Evolutionary conservation across 1,140 invertebrate genomes (phyloP).

Genomic region (Scaptomyza pallida): DNA sequence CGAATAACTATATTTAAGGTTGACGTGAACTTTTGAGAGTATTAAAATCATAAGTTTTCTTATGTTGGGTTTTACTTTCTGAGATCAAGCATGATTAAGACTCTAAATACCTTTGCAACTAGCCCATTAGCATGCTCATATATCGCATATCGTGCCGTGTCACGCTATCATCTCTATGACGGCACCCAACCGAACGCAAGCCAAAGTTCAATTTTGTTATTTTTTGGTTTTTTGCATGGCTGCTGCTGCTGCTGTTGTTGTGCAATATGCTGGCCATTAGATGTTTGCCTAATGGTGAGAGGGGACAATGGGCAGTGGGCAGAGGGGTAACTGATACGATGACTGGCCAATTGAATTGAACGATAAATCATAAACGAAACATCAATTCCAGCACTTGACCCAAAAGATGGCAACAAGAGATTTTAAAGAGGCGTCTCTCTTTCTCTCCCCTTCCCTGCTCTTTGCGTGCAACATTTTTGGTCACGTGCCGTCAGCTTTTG

Average conservation of each 20-base stretch:
- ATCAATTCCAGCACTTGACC: slow-evolving; percentile 84
- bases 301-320: background rate
- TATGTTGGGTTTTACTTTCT: too few relatives aligned
- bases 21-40: too few relatives aligned
- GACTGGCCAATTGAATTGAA: slow-evolving; percentile 64
- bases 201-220: slow-evolving; percentile 70
- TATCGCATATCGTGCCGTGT: background rate
- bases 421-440: slow-evolving; percentile 38
- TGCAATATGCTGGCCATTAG: slow-evolving; percentile 77
- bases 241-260: slow-evolving; percentile 60
- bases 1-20: background rate
- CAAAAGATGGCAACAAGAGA: slow-evolving; percentile 15
- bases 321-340: slow-evolving; percentile 45
- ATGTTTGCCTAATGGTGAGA: slow-evolving; percentile 6
- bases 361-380: slow-evolving; percentile 84
- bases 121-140: too few relatives aligned
- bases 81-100: too few relatives aligned
- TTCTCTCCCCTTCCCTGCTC: background rate
- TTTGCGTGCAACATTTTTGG: slow-evolving; percentile 26
- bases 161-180: slow-evolving; percentile 13
- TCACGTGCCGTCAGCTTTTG: slow-evolving; percentile 54
- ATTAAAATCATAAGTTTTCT: too few relatives aligned
- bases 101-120: too few relatives aligned
- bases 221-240: slow-evolving; percentile 71
- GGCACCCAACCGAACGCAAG: slow-evolving; percentile 21